Conservation (phyloP, 2,797 vertebrate species). For the Sternotherus odoratus region DNA sequence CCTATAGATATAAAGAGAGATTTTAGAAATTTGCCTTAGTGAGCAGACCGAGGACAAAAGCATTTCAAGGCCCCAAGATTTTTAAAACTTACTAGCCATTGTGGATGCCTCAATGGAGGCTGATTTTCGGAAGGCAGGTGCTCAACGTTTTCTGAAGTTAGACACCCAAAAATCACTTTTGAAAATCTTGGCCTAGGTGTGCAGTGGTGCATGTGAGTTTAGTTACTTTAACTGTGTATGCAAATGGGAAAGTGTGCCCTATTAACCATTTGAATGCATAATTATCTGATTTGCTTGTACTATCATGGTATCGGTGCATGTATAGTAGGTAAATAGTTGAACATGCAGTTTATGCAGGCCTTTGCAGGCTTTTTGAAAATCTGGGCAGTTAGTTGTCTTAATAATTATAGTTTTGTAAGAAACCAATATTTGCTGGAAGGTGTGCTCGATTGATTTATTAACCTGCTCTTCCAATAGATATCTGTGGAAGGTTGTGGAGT, state of each 20-base stretch:
- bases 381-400: background rate
- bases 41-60: background rate
- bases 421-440: background rate
- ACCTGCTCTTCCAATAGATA: background rate
- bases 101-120: background rate
- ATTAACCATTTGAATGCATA: rapidly evolving
- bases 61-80: rapidly evolving
- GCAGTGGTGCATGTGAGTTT: background rate
- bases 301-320: rapidly evolving
- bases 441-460: background rate
- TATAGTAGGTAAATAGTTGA: too few relatives aligned
- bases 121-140: background rate
- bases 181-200: rapidly evolving
- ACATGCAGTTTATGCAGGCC: background rate
- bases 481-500: background rate
- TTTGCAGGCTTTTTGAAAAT: too few relatives aligned
- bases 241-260: background rate
- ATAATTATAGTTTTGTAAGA: background rate
- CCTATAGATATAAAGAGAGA: rapidly evolving
- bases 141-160: background rate
- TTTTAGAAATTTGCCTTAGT: background rate
- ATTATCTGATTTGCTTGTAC: too few relatives aligned
- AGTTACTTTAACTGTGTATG: background rate
- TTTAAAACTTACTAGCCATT: rapidly evolving
- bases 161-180: background rate